These are phyloP conservation scores for Kryptolebias ocellatus DNA, from an alignment of 2,797 vertebrate species.

Conservation along the genomic window DNA sequence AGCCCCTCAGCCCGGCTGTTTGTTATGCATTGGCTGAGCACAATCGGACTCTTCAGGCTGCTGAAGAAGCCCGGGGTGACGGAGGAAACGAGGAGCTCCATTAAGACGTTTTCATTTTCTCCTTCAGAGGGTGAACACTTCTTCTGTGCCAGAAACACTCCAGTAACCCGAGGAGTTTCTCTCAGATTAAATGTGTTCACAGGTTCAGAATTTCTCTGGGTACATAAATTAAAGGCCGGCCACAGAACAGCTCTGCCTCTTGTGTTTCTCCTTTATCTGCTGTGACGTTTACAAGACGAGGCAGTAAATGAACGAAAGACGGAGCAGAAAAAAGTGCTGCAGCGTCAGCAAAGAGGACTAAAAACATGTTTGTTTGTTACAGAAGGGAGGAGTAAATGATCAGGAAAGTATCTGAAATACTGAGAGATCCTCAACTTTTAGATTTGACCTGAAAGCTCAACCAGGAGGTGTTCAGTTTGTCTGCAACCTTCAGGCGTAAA, in stretches of 20 bases:
- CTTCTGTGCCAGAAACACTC: constrained; percentile 23
- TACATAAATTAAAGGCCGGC: neutral
- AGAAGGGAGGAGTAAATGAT: no score
- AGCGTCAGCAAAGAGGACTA: neutral
- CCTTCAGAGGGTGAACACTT: constrained; percentile 10
- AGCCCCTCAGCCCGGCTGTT: constrained; percentile 44
- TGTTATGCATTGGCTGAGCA: constrained; percentile 64
- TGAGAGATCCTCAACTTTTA: no score
- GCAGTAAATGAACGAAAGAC: neutral
- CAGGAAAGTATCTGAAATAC: no score
- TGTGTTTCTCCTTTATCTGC: constrained; percentile 15
- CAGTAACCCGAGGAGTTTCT: constrained; percentile 8
- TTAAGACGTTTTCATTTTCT: constrained; percentile 40
- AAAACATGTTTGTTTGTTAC: no score
- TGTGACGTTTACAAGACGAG: constrained; percentile 17
- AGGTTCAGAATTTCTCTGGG: constrained; percentile 6
- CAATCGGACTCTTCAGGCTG: constrained; percentile 52
- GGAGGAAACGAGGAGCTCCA: constrained; percentile 25
- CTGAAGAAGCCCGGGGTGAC: constrained; percentile 38
- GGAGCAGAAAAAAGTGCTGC: constrained; percentile 3
- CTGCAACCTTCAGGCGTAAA: no score
- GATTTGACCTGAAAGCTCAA: no score
- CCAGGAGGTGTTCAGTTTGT: no score
- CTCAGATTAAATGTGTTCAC: constrained; percentile 25
- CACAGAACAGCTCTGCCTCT: neutral